phyloP scores from a whole-genome alignment of 2,113 vertebrate genomes.

The Trematocara marginatum region DNA sequence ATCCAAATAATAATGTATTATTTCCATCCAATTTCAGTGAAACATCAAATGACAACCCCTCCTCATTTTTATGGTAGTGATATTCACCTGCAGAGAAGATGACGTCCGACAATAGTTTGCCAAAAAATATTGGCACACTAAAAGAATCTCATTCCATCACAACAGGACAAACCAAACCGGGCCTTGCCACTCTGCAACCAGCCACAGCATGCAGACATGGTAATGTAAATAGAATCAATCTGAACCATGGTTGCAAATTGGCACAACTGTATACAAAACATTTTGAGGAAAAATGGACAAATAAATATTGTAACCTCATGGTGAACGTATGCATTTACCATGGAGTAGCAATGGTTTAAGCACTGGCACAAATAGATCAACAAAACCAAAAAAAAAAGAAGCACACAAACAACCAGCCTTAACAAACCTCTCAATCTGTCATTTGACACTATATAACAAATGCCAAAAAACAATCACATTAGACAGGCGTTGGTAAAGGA shows the following conservation, averaged over 20 bases:
- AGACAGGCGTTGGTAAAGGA: constrained; percentile 3
- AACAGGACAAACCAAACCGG: neutral
- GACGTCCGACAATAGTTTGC: neutral
- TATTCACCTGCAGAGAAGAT: neutral
- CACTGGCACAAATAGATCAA: constrained; percentile 6
- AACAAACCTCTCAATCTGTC: neutral
- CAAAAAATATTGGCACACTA: neutral
- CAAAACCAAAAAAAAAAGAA: neutral
- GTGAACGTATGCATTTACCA: neutral
- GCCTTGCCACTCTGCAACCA: neutral
- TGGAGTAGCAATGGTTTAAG: neutral
- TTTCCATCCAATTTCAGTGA: neutral
- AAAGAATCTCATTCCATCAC: neutral
- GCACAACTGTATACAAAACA: constrained; percentile 7
- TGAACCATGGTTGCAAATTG: constrained; percentile 7
- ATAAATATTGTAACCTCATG: neutral
- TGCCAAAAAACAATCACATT: constrained; percentile 37
- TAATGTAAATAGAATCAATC: neutral
- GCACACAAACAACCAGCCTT: neutral
- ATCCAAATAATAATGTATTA: neutral
- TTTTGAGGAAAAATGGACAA: neutral
- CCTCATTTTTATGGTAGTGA: neutral
- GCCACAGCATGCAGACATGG: neutral
- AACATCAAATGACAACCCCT: neutral
- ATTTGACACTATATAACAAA: constrained; percentile 23